Base-by-base conservation (phyloP, 1,140 invertebrate species). In the Macrobrachium nipponense region DNA sequence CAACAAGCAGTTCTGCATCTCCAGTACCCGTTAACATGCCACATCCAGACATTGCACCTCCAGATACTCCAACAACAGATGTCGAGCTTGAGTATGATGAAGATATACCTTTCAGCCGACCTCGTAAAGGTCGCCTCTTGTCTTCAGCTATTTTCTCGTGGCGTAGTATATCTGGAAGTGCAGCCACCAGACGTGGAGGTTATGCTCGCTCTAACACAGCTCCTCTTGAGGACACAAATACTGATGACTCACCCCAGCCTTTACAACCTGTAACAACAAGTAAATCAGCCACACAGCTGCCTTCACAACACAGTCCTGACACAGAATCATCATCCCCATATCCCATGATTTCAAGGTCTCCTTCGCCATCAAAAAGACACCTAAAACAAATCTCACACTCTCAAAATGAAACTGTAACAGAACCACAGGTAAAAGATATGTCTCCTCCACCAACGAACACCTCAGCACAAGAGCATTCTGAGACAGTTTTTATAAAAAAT, bases 121-220 rank as follows among this genome's bases (percentile, higher is more conserved):
- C 88, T 36, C 78, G 88, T 15, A 70, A 78, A 20, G 88, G 88
- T 20, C 86, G 84, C 7, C 88, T 89, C 17, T 73, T 89, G 18
- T 89, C 88, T 14, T 89, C 88, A 10, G 88, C 88, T 61, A 89
- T 89, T 23, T 85, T 82, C 68, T 89, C 88, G 17, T 89, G 88
- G 88, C 80, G 82, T 15, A 87, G 78, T 27, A 89, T 89, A 43
- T 89, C 88, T 8, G 88, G 86, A 14, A 66, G 58, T 51, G 86
- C 82, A 44, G 60, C 82, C 17, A 85, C 81, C 62, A 72, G 64
- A 75, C 68, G 82, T 5, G 59, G 80, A n/a, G 83, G 86, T 14
- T 89, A 89, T 66, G 76, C 79, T 14, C 78, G 88, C 44, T 89
- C 88, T 17, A 89, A 87, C 66, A 89, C 88, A 5, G 88, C 88